Evolutionary conservation across 2,113 vertebrate species (phyloP), one percentile per base, ranked within the genome.

Genomic region (Copsychus sechellarum): DNA sequence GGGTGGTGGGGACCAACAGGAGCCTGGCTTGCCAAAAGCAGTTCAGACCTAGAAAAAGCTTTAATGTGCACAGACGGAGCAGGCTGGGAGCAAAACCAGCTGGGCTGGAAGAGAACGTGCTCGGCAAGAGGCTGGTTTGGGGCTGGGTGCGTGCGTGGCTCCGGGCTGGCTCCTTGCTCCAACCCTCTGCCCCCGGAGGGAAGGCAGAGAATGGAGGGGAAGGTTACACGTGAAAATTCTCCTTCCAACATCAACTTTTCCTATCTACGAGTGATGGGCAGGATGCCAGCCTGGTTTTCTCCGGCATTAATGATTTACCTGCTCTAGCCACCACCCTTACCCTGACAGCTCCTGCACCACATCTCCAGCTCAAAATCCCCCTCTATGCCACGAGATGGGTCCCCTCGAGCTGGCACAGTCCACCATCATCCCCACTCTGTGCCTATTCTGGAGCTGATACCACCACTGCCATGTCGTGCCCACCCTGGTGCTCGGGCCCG

Each of bases 11-110:
- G 92, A 88, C 92, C 79, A 71, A 91, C 81, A 76, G 86, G 90
- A 95, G 93, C 61, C 89, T 54, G 57, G 83, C 96, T 97, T 93
- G 92, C 94, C 94, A 88, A 96, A 97, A 96, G 96, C 95, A 61
- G 93, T 94, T 93, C 96, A 94, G 76, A 86, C 72, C 93, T 64
- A 88, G 97, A 78, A 92, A 94, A 94, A 72, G 72, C 95, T 79
- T 90, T 91, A 86, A 88, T 86, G 88, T 57, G 83, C 95, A 94
- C 96, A 96, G 96, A 95, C 95, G 93, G 94, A 95, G 95, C 95
- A 96, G 96, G 96, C 94, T 95, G 92, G 76, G 92, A 92, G 94
- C 88, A 64, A 95, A 96, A 95, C 94, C 96, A 96, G 95, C 96
- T 91, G 94, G 96, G 96, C 88, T 90, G 88, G 92, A 67, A 93